Percentiles rank a stretch among this genome's conserved stretches.
These are phyloP conservation scores for Malaclemys terrapin DNA, from an alignment of 2,113 vertebrate species.

Conservation along the genomic window DNA sequence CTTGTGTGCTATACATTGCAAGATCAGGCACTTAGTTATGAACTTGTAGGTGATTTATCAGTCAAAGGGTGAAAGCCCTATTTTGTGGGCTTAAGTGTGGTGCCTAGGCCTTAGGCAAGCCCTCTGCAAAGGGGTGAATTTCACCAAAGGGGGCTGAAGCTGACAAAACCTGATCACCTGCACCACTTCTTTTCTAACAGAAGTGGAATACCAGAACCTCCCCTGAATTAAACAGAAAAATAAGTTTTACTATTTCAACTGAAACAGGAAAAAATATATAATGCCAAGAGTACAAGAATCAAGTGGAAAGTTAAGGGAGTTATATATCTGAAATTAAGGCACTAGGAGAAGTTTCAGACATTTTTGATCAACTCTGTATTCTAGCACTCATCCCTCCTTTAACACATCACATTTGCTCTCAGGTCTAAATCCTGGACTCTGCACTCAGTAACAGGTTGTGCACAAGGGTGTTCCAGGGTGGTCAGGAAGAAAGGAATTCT, in stretches of 20 bases:
- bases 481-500: not conserved
- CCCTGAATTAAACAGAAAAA: not conserved
- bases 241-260: slow-evolving; percentile 4
- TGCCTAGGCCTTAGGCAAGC: not conserved
- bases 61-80: not conserved
- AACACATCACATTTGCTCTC: not conserved
- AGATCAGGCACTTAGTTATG: not conserved
- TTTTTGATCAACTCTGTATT: not conserved
- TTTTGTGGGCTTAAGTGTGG: not conserved
- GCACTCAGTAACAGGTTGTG: not conserved
- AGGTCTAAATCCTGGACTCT: not conserved
- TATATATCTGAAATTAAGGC: not conserved
- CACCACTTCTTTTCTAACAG: slow-evolving; percentile 16
- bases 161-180: not conserved
- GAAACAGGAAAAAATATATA: slow-evolving; percentile 14
- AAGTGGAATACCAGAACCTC: not conserved
- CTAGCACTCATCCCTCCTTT: not conserved
- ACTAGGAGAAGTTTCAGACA: slow-evolving; percentile 12
- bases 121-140: not conserved
- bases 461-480: not conserved
- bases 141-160: not conserved
- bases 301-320: not conserved
- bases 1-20: too few relatives aligned
- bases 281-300: not conserved
- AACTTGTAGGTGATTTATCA: not conserved